Evolutionary conservation across 2,888 invertebrate genomes (phyloP).

Genomic region (Catocala sponsa): DNA sequence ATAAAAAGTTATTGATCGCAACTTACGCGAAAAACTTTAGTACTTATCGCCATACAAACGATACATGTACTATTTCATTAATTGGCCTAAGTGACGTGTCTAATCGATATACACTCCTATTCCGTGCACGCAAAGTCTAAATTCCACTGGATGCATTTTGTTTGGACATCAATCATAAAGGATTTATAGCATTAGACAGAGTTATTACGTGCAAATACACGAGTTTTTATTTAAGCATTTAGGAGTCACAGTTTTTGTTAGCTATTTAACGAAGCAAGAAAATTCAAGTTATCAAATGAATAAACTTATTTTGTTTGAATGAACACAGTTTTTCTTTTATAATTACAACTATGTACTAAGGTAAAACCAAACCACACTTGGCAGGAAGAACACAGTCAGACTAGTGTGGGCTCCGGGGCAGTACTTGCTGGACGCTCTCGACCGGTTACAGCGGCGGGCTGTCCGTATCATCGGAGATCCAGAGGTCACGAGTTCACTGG

Average conservation of each 20-base stretch:
- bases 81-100: constrained; percentile 64
- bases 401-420: too few species aligned
- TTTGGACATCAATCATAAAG: constrained; percentile 46
- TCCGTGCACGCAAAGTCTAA: constrained; percentile 20
- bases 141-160: constrained; percentile 24
- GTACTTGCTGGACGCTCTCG: too few species aligned
- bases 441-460: too few species aligned
- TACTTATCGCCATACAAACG: constrained; percentile 79
- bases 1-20: constrained; percentile 78
- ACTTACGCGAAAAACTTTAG: constrained; percentile 84
- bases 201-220: constrained; percentile 39
- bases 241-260: constrained; percentile 30
- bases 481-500: too few species aligned
- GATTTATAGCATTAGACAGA: constrained; percentile 34
- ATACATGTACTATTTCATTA: constrained; percentile 76
- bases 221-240: constrained; percentile 15
- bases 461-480: too few species aligned
- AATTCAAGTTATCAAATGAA: constrained; percentile 10
- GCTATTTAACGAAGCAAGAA: constrained; percentile 33
- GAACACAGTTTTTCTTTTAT: not conserved
- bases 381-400: too few species aligned
- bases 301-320: not conserved
- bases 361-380: too few species aligned
- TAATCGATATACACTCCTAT: constrained; percentile 35
- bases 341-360: too few species aligned